A percentile compares a stretch with the other conserved stretches of the same genome.
Evolutionary conservation across 2,888 invertebrate genomes (phyloP).

Genomic region (Erynnis tages): DNA sequence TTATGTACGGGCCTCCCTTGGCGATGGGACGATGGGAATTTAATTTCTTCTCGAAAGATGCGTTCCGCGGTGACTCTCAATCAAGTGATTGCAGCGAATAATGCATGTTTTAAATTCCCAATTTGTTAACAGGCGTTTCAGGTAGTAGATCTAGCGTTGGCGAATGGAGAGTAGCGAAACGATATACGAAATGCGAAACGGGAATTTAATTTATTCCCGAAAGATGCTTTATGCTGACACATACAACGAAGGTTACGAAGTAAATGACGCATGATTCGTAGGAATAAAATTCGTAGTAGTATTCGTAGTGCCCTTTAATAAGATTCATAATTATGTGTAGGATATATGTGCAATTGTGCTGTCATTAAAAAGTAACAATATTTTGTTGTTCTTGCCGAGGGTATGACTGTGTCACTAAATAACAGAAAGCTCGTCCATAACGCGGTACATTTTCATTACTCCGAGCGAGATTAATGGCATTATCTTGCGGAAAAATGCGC

Average conservation of each 20-base stretch:
- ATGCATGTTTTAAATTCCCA: constrained; percentile 46
- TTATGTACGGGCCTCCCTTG: constrained; percentile 23
- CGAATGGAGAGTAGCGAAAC: too few species aligned
- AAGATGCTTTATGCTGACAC: too few species aligned
- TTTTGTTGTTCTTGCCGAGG: not conserved
- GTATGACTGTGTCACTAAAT: not conserved
- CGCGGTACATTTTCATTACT: constrained; percentile 67
- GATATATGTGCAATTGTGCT: too few species aligned
- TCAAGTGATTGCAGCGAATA: constrained; percentile 29
- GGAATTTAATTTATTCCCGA: too few species aligned
- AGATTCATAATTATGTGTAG: too few species aligned
- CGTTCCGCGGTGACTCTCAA: constrained; percentile 4
- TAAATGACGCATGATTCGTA: too few species aligned
- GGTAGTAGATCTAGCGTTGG: too few species aligned
- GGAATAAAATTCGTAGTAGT: too few species aligned
- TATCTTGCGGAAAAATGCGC: constrained; percentile 70
- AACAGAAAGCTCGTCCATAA: constrained; percentile 44
- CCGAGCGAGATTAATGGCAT: constrained; percentile 64
- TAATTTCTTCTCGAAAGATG: constrained; percentile 49
- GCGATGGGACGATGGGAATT: constrained; percentile 40
- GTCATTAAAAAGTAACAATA: too few species aligned
- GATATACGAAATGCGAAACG: too few species aligned
- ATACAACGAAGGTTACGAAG: too few species aligned
- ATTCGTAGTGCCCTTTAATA: too few species aligned
- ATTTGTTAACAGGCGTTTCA: constrained; percentile 42